Percentiles rank a stretch among this genome's conserved stretches.
phyloP scores from a whole-genome alignment of 2,797 vertebrate species.

The Sebastes matsubarae region DNA sequence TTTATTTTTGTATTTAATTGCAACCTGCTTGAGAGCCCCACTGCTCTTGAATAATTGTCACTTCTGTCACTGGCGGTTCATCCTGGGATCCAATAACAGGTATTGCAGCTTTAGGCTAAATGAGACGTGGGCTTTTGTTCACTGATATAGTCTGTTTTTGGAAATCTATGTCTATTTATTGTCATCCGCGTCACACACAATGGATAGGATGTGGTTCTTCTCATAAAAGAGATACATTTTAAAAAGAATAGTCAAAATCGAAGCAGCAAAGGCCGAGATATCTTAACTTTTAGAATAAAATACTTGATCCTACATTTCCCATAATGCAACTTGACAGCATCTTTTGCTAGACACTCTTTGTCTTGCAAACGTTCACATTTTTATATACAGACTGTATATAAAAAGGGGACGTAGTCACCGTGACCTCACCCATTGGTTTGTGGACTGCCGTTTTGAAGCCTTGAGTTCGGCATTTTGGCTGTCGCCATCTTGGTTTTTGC shows the following conservation, averaged over 20 bases:
- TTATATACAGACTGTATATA: not conserved
- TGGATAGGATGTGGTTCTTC: not conserved
- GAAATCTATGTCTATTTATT: not conserved
- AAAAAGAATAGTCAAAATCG: not conserved
- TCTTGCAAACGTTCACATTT: fast-evolving
- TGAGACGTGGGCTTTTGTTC: not conserved
- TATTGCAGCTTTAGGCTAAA: not conserved
- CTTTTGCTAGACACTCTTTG: not conserved
- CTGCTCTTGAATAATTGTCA: not conserved
- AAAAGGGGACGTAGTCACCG: not conserved
- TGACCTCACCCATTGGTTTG: not conserved
- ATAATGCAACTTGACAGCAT: not conserved
- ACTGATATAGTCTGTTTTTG: not conserved
- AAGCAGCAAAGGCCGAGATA: not conserved
- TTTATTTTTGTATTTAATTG: not conserved
- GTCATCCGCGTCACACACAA: not conserved
- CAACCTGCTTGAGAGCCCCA: not conserved
- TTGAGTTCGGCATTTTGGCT: not conserved
- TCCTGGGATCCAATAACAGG: not conserved
- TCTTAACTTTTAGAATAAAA: not conserved
- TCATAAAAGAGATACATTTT: not conserved
- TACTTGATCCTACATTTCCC: not conserved
- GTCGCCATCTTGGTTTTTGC: too few species aligned
- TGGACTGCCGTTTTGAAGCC: not conserved
- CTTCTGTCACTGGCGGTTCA: not conserved